Conservation (phyloP, 2,888 invertebrate genomes). For the Phytoseiulus persimilis region DNA sequence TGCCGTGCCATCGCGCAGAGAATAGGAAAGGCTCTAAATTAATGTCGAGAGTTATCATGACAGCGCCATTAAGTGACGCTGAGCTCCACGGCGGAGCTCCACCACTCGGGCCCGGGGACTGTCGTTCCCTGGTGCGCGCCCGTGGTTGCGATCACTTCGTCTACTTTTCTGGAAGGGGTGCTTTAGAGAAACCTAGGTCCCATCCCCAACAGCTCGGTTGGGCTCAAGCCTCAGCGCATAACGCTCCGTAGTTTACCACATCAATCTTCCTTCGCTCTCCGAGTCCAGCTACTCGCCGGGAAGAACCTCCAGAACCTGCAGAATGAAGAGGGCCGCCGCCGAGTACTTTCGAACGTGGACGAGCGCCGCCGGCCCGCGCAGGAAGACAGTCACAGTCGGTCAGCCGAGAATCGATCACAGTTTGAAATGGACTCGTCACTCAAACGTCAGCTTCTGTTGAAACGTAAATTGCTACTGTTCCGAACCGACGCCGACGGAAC, state of each 20-base stretch:
- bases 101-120: neutral
- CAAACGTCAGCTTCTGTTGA: slow-evolving; percentile 5
- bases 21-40: neutral
- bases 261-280: too few species aligned
- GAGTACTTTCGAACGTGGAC: neutral
- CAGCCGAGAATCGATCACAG: neutral
- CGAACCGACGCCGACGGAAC: neutral
- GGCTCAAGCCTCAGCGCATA: too few species aligned
- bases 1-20: neutral
- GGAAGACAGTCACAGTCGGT: neutral
- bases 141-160: too few species aligned
- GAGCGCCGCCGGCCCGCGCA: neutral
- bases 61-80: neutral
- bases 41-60: neutral
- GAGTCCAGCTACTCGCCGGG: too few species aligned
- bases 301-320: too few species aligned
- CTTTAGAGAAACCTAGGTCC: too few species aligned
- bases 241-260: too few species aligned
- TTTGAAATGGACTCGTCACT: neutral
- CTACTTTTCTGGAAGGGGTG: too few species aligned
- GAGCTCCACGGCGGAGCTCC: neutral
- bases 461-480: neutral
- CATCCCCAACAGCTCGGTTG: too few species aligned
- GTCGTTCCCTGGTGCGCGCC: too few species aligned
- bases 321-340: too few species aligned